phyloP scores from a whole-genome alignment of 2,888 invertebrate species.

The Synergus itoensis region DNA sequence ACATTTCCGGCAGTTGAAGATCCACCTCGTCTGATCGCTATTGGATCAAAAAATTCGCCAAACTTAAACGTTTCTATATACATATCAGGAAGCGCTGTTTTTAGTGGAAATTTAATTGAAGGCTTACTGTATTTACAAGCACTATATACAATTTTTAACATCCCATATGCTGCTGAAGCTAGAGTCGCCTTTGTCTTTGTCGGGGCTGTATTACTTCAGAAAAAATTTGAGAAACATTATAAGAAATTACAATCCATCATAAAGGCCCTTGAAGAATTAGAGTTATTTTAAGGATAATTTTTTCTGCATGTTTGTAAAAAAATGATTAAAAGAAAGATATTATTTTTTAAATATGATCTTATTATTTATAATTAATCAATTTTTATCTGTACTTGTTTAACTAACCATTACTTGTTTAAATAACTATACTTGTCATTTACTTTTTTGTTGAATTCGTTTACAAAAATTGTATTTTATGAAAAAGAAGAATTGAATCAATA shows the following conservation, averaged over 20 bases:
- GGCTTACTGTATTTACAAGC: slow-evolving; percentile 20
- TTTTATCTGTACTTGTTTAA: too few species aligned
- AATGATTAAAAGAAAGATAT: neutral
- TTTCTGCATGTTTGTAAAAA: neutral
- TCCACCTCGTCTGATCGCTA: slow-evolving; percentile 22
- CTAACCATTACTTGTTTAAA: too few species aligned
- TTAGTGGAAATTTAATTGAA: slow-evolving; percentile 1
- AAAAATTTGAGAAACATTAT: slow-evolving; percentile 17
- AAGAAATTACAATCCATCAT: slow-evolving; percentile 10
- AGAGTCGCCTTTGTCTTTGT: slow-evolving; percentile 12
- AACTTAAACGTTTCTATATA: neutral
- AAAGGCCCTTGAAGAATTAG: neutral
- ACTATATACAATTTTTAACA: neutral
- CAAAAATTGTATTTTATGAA: neutral
- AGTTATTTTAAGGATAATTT: neutral
- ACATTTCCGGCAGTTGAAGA: neutral
- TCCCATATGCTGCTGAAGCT: neutral
- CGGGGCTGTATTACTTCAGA: slow-evolving; percentile 9
- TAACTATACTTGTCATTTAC: neutral
- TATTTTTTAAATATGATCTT: neutral
- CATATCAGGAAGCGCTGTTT: slow-evolving; percentile 3
- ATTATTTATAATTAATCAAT: neutral
- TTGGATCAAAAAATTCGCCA: neutral
- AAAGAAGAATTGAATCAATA: neutral
- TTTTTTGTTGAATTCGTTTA: neutral